Conservation (phyloP, 2,888 invertebrate species). For the Megalurothrips usitatus region DNA sequence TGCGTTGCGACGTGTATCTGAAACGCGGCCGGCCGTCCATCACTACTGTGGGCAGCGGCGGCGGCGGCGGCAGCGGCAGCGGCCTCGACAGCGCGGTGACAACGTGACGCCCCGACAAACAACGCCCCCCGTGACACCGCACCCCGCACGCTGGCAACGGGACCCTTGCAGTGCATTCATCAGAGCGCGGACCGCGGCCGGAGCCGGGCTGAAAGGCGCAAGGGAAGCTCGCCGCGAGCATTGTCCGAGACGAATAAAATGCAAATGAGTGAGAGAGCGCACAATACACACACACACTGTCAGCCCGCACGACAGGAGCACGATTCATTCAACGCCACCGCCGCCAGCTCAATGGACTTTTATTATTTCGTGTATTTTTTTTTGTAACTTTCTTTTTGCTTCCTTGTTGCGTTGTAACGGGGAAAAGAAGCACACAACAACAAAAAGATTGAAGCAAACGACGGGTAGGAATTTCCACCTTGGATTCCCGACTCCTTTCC, state of each 20-base stretch:
- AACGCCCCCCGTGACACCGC: neutral
- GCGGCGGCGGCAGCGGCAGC: too few relatives aligned
- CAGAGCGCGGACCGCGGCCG: neutral
- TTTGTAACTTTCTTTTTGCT: too few relatives aligned
- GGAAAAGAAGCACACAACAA: too few relatives aligned
- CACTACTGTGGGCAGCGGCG: neutral
- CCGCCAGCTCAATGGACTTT: too few relatives aligned
- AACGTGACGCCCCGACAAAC: neutral
- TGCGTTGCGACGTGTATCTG: too few relatives aligned
- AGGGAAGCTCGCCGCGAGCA: neutral
- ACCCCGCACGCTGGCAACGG: neutral
- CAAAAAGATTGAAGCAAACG: too few relatives aligned
- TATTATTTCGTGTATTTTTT: too few relatives aligned
- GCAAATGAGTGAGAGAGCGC: neutral
- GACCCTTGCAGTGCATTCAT: neutral
- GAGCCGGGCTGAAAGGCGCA: neutral
- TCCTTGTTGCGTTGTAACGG: too few relatives aligned
- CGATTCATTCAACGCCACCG: too few relatives aligned
- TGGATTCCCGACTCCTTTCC: too few relatives aligned
- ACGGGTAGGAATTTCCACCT: too few relatives aligned
- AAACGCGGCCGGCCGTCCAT: too few relatives aligned
- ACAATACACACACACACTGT: neutral
- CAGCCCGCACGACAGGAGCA: neutral
- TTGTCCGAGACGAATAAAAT: constrained; percentile 11
- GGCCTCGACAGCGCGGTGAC: neutral